Evolutionary conservation across 92 coral and sea anemone genomes (phyloP).

Genomic region (Heteractis magnifica): DNA sequence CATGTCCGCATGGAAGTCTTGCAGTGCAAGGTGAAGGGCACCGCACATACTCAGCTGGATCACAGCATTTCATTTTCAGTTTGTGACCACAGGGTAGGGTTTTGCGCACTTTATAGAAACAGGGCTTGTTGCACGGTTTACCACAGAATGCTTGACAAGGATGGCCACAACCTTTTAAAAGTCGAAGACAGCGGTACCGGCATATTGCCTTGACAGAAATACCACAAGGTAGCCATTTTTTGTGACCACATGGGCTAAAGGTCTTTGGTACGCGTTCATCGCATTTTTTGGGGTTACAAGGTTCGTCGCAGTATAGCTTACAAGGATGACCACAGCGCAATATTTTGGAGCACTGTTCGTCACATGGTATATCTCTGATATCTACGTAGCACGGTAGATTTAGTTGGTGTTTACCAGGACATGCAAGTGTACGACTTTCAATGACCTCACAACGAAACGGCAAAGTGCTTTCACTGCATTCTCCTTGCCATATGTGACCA

Average conservation of each 20-base stretch:
- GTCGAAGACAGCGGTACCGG: constrained; percentile 37
- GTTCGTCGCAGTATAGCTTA: constrained; percentile 28
- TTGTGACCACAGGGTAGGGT: constrained; percentile 62
- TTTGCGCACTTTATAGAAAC: constrained; percentile 38
- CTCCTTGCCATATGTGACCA: constrained; percentile 35
- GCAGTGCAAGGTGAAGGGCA: constrained; percentile 52
- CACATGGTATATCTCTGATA: constrained; percentile 8
- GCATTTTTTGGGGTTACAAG: constrained; percentile 42
- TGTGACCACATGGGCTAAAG: constrained; percentile 53
- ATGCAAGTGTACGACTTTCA: neutral
- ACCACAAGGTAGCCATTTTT: constrained; percentile 39
- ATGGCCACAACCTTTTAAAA: constrained; percentile 46
- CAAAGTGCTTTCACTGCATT: neutral
- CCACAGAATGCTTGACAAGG: constrained; percentile 58
- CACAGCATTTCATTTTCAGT: constrained; percentile 40
- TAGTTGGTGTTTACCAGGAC: constrained; percentile 7
- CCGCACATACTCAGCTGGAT: constrained; percentile 5
- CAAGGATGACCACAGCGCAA: constrained; percentile 56
- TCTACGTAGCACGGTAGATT: constrained; percentile 35
- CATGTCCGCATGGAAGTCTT: constrained; percentile 63
- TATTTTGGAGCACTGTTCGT: constrained; percentile 18
- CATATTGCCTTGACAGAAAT: constrained; percentile 20
- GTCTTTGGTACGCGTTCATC: constrained; percentile 28
- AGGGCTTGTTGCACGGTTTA: constrained; percentile 44
- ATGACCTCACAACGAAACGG: neutral